Evolutionary conservation across 2,113 vertebrate species (phyloP), one percentile per base, ranked within the genome.

Genomic region (Mustela nigripes): DNA sequence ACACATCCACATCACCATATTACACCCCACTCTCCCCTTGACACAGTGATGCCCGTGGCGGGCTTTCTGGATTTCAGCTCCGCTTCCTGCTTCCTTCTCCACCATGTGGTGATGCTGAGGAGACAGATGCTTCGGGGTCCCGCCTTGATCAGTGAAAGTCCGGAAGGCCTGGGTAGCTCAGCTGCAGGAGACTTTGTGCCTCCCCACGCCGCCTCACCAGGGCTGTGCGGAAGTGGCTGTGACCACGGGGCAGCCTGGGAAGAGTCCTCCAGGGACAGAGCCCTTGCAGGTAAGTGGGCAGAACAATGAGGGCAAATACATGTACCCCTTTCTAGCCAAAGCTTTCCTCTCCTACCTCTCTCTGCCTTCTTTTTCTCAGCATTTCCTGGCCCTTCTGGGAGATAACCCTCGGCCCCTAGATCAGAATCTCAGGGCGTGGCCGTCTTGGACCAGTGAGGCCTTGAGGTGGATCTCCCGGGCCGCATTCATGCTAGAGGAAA

Each of bases 171-270:
- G 45, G 2, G 39, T 76, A 65, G 12, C 63, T 45, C 18, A 48
- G 24, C 36, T 18, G 4, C 3, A 31, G 1, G 33, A 9, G 16
- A 4, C 21, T 21, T 12, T 56, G 14, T 21, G 33, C 15, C 63
- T 31, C 15, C 3, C 71, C 4, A 24, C 0, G 0, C 0, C 28
- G 24, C 21, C 26, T 22, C 16, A 12, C 21, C 28, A 19, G 7
- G 7, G 56, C n/a, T 31, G 11, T 2, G 1, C 0, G 18, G 31
- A 36, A 5, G 63, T 33, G 42, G 33, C 6, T 81, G 45, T 50
- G 50, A 21, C 69, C 11, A 4, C 2, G 21, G 62, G 53, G 8
- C 56, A 33, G 48, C 79, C 88, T 53, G 11, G 74, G 50, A 48
- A 1, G 5, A 31, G 1, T 0, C 31, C 63, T 12, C 31, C 36